Base-by-base conservation (phyloP, 2,888 invertebrate genomes). In the Tetragnatha montana region DNA sequence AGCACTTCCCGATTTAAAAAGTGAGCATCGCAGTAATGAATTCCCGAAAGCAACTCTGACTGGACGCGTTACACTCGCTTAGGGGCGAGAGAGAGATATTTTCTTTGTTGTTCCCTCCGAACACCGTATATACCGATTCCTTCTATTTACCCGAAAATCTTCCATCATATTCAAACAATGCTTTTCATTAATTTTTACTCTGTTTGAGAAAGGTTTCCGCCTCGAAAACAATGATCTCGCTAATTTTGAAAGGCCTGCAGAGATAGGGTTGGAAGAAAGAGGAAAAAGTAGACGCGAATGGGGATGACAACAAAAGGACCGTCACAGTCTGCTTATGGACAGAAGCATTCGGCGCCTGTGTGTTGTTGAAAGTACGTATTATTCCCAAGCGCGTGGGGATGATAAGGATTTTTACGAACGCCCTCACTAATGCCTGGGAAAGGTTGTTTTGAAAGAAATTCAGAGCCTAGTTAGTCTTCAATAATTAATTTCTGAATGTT, bases 141-240 rank as follows among this genome's bases (percentile, higher is more conserved):
- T 35, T 35, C 17, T 69, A 49, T 84, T 84, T 84, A 76, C 75
- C 35, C 60, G 22, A 47, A 68, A n/a, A 35, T 76, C 75, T 76
- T 84, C 69, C 75, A 68, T 76, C 22, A 47, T 74, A 47, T 6
- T 19, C 68, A 76, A 76, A 84, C 84, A 84, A 84, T 84, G 22
- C 47, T 49, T 75, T 69, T 84, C 75, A 76, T 84, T 84, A 84
- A 84, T 76, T 74, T 21, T 76, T 60, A 12, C 49, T 21, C 19
- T 76, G 47, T 84, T 76, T 84, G 76, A 14, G 60, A 60, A 60
- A 60, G 10, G 60, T 2, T 69, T 22, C 35, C n/a, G 47, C 19
- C 19, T 68, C 49, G 12, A 69, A 6, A 74, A 83, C 83, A 74
- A 81, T 75, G n/a, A 14, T n/a, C 47, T 73, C n/a, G n/a, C 35